phyloP scores from a whole-genome alignment of 2,888 invertebrate species.

The Sinelater perroti region DNA sequence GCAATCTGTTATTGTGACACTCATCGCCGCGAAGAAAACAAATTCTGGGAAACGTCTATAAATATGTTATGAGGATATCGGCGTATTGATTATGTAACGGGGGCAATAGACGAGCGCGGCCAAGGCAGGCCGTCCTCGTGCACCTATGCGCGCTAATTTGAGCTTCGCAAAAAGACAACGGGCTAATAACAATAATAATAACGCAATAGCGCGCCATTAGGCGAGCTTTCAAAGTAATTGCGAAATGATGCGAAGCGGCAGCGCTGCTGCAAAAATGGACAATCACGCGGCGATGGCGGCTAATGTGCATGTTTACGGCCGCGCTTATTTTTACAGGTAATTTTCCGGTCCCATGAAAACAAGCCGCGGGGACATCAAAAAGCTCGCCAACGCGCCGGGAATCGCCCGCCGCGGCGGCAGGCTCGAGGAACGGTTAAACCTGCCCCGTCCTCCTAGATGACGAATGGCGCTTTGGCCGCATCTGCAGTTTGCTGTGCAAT shows the following conservation, averaged over 20 bases:
- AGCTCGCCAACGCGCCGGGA: no score
- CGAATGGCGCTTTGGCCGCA: conserved; percentile 3
- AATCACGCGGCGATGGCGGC: neutral
- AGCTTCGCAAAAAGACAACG: neutral
- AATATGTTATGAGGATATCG: conserved; percentile 32
- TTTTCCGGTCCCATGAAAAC: no score
- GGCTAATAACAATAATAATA: conserved; percentile 4
- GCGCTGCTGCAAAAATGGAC: conserved; percentile 4
- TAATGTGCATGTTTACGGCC: conserved; percentile 11
- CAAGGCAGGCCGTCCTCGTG: conserved; percentile 3
- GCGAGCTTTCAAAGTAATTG: conserved; percentile 14
- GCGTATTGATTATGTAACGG: conserved; percentile 34
- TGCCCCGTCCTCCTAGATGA: no score
- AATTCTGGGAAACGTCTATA: conserved; percentile 30
- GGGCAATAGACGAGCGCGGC: conserved; percentile 24
- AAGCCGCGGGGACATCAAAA: no score
- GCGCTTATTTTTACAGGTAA: conserved; percentile 7
- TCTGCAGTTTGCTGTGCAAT: conserved; percentile 14
- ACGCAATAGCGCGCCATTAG: neutral
- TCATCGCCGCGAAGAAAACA: conserved; percentile 7
- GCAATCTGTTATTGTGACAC: conserved; percentile 14
- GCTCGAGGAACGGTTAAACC: no score
- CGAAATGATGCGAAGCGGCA: conserved; percentile 4
- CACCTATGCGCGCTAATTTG: neutral
- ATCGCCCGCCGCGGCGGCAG: no score